Evolutionary conservation across 2,888 invertebrate species (phyloP).

Genomic region (Cryptocephalus moraei): DNA sequence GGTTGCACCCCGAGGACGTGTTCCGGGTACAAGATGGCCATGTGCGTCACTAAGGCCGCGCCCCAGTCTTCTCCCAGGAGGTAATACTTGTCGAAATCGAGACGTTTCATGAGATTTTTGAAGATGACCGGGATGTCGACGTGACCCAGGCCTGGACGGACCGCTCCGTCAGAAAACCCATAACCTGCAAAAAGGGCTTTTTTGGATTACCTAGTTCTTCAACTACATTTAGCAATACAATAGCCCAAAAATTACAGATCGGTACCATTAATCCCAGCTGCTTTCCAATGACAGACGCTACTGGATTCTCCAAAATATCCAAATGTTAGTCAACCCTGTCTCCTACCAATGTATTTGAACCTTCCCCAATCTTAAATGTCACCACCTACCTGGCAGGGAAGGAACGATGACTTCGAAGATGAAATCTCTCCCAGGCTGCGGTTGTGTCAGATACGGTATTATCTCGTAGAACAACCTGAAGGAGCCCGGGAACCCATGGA

Average conservation of each 20-base stretch:
- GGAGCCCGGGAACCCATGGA: slow-evolving; percentile 89
- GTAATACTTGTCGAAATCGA: slow-evolving; percentile 58
- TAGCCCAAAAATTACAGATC: no score
- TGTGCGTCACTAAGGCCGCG: slow-evolving; percentile 46
- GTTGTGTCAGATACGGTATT: slow-evolving; percentile 55
- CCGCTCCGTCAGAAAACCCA: slow-evolving; percentile 40
- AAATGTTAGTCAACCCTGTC: no score
- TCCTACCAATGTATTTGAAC: no score
- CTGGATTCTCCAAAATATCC: no score
- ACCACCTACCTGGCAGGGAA: slow-evolving; percentile 40
- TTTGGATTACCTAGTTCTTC: no score
- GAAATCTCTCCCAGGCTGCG: slow-evolving; percentile 40
- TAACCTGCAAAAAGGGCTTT: slow-evolving; percentile 19
- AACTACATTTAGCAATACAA: no score
- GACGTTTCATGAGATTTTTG: slow-evolving; percentile 57
- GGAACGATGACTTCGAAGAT: slow-evolving; percentile 55
- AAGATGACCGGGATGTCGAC: slow-evolving; percentile 49
- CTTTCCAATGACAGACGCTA: no score
- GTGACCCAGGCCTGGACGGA: slow-evolving; percentile 50
- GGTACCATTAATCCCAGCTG: no score
- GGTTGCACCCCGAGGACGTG: slow-evolving; percentile 47
- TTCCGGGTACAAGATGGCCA: slow-evolving; percentile 55
- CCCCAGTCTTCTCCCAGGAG: slow-evolving; percentile 83
- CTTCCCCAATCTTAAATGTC: no score
- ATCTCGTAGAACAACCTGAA: slow-evolving; percentile 74